Conservation (phyloP, 2,113 vertebrate species). For the Anguilla japonica region DNA sequence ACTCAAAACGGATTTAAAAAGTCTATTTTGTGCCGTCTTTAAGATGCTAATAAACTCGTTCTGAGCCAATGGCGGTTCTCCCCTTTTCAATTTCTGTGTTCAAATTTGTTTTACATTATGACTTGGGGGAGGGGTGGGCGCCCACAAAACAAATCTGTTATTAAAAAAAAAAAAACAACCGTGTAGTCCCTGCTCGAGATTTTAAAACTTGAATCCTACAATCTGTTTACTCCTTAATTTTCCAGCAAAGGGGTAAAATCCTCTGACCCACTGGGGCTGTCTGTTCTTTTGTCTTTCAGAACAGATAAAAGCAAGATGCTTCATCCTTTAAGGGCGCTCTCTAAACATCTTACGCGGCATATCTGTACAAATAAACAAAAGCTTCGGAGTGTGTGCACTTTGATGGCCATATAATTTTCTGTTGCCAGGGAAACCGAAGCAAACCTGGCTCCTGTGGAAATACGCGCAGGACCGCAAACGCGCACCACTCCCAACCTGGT, state of each 20-base stretch:
- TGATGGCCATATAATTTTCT: background rate
- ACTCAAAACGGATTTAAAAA: conserved; percentile 64
- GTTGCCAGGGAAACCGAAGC: background rate
- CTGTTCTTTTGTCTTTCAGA: background rate
- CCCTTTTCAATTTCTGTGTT: conserved; percentile 65
- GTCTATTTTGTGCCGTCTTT: conserved; percentile 60
- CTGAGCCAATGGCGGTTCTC: conserved; percentile 41
- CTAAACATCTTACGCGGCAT: background rate
- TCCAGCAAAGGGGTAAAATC: background rate
- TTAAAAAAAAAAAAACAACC: background rate
- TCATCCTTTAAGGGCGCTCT: background rate
- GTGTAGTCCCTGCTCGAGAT: background rate
- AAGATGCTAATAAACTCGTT: conserved; percentile 70
- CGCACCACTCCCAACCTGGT: too few species aligned
- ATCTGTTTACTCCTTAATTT: background rate
- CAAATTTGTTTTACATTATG: conserved; percentile 66
- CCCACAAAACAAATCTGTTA: background rate
- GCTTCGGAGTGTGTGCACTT: background rate
- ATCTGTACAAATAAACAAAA: background rate
- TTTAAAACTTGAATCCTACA: background rate
- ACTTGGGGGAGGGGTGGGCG: conserved; percentile 30
- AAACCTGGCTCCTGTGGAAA: background rate
- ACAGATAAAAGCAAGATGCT: background rate
- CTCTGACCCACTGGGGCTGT: background rate
- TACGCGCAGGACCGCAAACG: too few species aligned